Base-by-base conservation (phyloP, 2,888 invertebrate genomes). In the Phalera bucephala region DNA sequence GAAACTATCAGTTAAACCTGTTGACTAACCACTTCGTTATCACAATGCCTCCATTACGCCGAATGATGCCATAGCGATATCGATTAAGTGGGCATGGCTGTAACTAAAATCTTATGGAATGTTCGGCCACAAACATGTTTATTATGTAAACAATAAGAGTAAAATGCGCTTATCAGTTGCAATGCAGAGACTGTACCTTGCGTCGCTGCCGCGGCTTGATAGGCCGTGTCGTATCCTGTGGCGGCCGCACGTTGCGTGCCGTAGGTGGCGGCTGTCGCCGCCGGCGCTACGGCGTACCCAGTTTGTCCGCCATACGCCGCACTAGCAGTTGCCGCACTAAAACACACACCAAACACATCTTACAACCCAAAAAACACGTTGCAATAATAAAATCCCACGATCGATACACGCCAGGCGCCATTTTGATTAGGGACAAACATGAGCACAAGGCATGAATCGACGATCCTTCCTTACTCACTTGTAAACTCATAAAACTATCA, bases 271-370 rank as follows among this genome's bases (percentile, higher is more conserved):
- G 96, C 96, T 25, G 96, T 94, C 13, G 95, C 94, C 48, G 95
- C 94, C 26, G 94, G 93, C 40, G 95, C 94, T 86, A 95, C 95
- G 52, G 95, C 95, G 90, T 96, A 96, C 52, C 95, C 95, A 33
- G 95, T 93, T 77, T 96, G 96, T 13, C 95, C 94, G 15, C 95
- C 93, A 84, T 97, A 97, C 15, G 95, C 95, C 33, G 95, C 94
- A 50, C 95, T 94, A 52, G 95, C 93, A 35, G 95, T 94, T 39
- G 95, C 93, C 67, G 92, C 91, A 52, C 93, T 93, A 83, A 77
- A 80, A 77, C 17, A 39, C 37, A 59, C 48, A 53, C 36, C 34
- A 53, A 46, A 45, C 36, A 45, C 39, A 35, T 47, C 44, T 40
- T 51, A 8, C 8, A 5, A 21, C 9, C 7, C 14, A 1, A 13